These are phyloP conservation scores for Panthera tigris DNA, from an alignment of 2,113 vertebrate species.

Conservation along the genomic window DNA sequence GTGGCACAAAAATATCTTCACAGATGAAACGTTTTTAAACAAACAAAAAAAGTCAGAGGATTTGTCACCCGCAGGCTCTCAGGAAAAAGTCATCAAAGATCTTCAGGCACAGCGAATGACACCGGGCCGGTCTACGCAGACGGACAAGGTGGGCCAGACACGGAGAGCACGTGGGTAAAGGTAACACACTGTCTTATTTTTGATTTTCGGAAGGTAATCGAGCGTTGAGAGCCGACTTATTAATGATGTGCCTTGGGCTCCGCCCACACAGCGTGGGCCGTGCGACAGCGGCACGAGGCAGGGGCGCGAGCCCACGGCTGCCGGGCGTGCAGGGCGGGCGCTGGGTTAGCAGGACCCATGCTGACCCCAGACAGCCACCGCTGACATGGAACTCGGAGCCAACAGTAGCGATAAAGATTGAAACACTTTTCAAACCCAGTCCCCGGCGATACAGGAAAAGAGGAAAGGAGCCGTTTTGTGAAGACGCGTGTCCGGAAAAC, in stretches of 20 bases:
- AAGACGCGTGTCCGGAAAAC: no score
- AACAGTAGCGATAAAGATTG: not conserved
- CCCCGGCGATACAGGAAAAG: not conserved
- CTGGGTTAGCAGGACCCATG: not conserved
- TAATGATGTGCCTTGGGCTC: not conserved
- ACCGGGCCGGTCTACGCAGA: not conserved
- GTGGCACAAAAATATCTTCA: accelerated
- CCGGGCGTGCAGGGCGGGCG: accelerated
- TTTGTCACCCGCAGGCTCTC: not conserved
- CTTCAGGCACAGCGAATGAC: not conserved
- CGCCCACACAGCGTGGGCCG: accelerated
- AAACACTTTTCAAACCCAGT: accelerated
- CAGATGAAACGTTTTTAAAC: not conserved
- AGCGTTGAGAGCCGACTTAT: not conserved
- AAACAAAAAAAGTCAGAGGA: not conserved
- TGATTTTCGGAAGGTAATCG: not conserved
- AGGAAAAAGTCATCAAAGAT: no score
- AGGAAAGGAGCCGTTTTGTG: no score
- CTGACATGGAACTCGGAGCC: not conserved
- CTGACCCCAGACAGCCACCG: not conserved
- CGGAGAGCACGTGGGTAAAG: not conserved
- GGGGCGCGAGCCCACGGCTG: not conserved
- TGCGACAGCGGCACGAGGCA: accelerated
- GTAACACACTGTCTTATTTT: not conserved
- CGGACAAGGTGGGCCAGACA: not conserved